Base-by-base conservation (phyloP, 2,113 vertebrate species). In the Gobio gobio region DNA sequence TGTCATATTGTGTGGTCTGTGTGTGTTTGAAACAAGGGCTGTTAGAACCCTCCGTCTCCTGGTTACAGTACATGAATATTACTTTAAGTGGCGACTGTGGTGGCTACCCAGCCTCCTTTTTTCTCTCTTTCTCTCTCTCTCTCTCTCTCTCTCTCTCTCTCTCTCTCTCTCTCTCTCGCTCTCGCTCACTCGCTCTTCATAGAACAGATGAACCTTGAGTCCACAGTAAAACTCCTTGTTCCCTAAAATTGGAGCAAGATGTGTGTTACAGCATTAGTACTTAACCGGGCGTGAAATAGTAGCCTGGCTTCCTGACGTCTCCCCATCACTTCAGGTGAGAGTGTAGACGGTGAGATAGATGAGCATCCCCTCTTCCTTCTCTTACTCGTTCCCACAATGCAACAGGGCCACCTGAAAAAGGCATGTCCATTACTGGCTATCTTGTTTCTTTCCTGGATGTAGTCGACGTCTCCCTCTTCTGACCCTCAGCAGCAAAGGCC, bases 271-370 rank as follows among this genome's bases (percentile, higher is more conserved):
- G 93, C 94, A 95, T 97, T 96, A 96, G 95, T 93, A 94, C 94
- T 96, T 97, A 98, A 97, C 96, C 96, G 96, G 96, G 95, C 96
- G 96, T 97, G 97, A 97, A 97, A 97, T 97, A 95, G 94, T 95
- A 94, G 95, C 94, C 96, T 94, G 95, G 96, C 96, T 94, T 89
- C 90, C 90, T 95, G 96, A 96, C 94, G 89, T 94, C 90, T 94
- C 93, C 94, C 93, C 94, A 95, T 95, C 96, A 93, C 94, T 95
- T 93, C 95, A 93, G 95, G 93, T 77, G 92, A 93, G 94, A 92
- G 89, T 90, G 93, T 94, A 93, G 95, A 95, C 94, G 92, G 84
- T 91, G 88, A 95, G 96, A 96, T 95, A 95, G 97, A 97, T 95
- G 93, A 94, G 94, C 89, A 86, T 70, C 79, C 85, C 86, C 85